These are phyloP conservation scores for Neodontobutis hainanensis DNA, from an alignment of 2,113 vertebrate species.

Conservation along the genomic window DNA sequence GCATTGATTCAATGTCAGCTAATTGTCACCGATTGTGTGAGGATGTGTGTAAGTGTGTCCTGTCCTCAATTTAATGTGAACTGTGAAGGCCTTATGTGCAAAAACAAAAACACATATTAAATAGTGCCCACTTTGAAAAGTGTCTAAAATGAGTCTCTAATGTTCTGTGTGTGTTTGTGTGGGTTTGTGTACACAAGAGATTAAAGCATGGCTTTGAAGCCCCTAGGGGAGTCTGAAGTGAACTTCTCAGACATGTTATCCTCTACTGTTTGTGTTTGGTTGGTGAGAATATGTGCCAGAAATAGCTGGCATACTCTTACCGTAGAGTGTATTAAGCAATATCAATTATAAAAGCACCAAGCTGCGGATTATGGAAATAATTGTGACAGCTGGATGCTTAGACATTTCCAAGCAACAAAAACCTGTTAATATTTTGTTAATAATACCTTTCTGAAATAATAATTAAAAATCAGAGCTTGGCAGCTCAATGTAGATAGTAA, in stretches of 20 bases:
- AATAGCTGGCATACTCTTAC: conserved; percentile 39
- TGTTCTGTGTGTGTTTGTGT: conserved; percentile 2
- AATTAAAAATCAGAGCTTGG: not conserved
- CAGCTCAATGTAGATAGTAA: conserved; percentile 2
- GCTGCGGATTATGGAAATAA: conserved; percentile 45
- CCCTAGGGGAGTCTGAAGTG: conserved; percentile 52
- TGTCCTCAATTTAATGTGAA: not conserved
- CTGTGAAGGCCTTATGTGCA: conserved; percentile 29
- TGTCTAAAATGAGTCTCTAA: conserved; percentile 27
- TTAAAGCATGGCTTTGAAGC: conserved; percentile 49
- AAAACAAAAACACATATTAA: conserved; percentile 34
- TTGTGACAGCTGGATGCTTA: conserved; percentile 54
- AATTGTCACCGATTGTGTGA: conserved; percentile 57
- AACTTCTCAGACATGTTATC: conserved; percentile 54
- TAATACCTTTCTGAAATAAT: not conserved
- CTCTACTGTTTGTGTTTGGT: conserved; percentile 13
- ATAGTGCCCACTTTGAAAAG: conserved; percentile 25
- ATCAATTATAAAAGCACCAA: conserved; percentile 49
- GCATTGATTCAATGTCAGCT: conserved; percentile 68
- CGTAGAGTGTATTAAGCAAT: conserved; percentile 50
- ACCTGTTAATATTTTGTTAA: conserved; percentile 34
- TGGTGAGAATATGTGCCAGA: conserved; percentile 13
- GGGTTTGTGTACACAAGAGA: conserved; percentile 27
- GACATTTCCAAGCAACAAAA: conserved; percentile 41
- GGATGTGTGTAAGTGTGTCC: not conserved